Evolutionary conservation across 1,140 invertebrate genomes (phyloP), one percentile per base, ranked within the genome.

Genomic region (Pissodes strobi): DNA sequence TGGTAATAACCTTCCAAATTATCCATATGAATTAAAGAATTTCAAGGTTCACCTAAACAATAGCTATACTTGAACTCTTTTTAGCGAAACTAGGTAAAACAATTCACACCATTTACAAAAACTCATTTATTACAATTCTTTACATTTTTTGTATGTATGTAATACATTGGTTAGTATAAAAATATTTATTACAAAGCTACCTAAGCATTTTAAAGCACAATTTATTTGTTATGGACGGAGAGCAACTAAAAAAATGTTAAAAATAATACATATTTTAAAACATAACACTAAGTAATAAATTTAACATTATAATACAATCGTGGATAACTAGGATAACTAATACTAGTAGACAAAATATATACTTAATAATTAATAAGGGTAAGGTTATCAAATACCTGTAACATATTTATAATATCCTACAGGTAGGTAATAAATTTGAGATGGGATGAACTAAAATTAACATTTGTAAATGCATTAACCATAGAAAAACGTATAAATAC

Each of bases 21-120:
- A n/a, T 37, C 13, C 30, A 37, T 13, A 13, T 37, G 10, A 13
- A 17, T 39, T 4, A 46, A 46, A 46, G 19, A 9, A 9, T 8
- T 41, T 59, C 67, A 69, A 69, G 67, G 67, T 66, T 39, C 34
- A 39, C 10, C 22, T 15, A 46, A 53, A 67, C 66, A 69, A 70
- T 68, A 49, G 53, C 19, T 57, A 62, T 65, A 45, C 66, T 68
- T 70, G 60, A 70, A 66, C 59, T 66, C 53, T 46, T 65, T 68
- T 9, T 17, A 62, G 25, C 25, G 48, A 51, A 61, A 62, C 27
- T 59, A 45, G 58, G 41, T 59, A 43, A 64, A 64, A 30, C 25
- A 66, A 58, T 51, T 58, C 52, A 52, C 59, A 67, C 41, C 38
- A 43, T 58, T 66, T 67, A 38, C 13, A 48, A 43, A 48, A 59